Evolutionary conservation across 1,140 invertebrate species (phyloP), one percentile per base, ranked within the genome.

Genomic region (Thaumetopoea pityocampa): DNA sequence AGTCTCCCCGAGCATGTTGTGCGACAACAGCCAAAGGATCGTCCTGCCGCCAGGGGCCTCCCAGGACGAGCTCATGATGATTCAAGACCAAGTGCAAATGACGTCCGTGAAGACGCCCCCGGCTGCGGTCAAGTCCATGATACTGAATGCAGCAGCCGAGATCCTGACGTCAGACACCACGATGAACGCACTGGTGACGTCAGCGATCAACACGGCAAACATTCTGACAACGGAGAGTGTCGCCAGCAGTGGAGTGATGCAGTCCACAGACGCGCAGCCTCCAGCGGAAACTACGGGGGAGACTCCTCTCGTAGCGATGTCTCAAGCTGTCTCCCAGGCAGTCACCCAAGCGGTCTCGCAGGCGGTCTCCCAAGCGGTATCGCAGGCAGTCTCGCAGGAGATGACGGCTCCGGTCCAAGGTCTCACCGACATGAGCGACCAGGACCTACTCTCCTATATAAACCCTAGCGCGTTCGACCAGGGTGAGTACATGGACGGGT

Each of bases 381-480:
- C 87, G 37, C 88, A 89, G 59, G 86, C 87, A 7, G 88, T 89
- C 2, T 87, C 88, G 38, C 88, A 89, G 52, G 88, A 89, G 44
- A 88, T 89, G 43, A 87, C 88, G 41, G 87, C 85, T 10, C 79
- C 82, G 4, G 82, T 85, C 54, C 91, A 92, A 67, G 90, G 92
- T 14, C 85, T 95, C 38, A 92, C 92, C 9, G 89, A 91, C 30
- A 93, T 95, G 90, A 93, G 92, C 33, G 93, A 94, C 60, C 91
- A 92, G 69, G 93, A 95, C 85, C 87, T 95, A 38, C 87, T 95
- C 29, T 94, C 91, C 66, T 93, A 94, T 68, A 95, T 95, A 32
- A 94, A 95, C 87, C 92, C 93, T 7, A 93, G 90, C 78, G 93
- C 92, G 72, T 95, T 95, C 65, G 93, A 94, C 84, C 90, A 91